Evolutionary conservation across 2,113 vertebrate genomes (phyloP).

Genomic region (Cichladusa arquata): DNA sequence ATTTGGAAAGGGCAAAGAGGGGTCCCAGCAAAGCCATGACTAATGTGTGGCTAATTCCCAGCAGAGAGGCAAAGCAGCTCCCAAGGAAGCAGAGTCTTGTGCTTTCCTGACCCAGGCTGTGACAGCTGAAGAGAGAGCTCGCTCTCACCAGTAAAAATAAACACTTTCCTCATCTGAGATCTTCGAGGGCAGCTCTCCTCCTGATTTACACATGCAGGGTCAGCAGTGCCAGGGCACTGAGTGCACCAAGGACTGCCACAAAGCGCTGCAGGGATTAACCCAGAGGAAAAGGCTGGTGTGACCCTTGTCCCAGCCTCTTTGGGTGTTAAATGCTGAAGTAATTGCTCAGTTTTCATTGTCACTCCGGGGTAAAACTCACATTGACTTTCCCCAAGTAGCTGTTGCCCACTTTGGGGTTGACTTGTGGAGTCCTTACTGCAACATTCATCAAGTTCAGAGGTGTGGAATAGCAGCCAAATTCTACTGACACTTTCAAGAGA

Average conservation of each 20-base stretch:
- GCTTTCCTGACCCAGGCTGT: background rate
- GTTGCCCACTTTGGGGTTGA: background rate
- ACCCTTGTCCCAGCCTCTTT: background rate
- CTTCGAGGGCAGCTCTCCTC: background rate
- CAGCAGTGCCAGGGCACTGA: background rate
- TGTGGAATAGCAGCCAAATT: background rate
- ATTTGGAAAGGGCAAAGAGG: background rate
- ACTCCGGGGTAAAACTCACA: background rate
- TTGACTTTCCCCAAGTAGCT: background rate
- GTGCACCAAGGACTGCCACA: background rate
- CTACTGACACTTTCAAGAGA: background rate
- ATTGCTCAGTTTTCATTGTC: background rate
- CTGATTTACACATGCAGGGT: background rate
- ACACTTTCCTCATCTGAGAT: background rate
- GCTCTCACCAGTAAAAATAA: background rate
- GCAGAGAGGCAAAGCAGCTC: background rate
- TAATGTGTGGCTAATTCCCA: constrained; percentile 24
- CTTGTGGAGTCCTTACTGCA: background rate
- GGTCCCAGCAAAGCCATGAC: constrained; percentile 4
- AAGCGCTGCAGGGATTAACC: background rate
- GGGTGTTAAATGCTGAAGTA: background rate
- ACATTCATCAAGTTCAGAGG: fast-evolving
- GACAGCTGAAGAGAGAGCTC: background rate
- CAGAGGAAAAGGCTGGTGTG: background rate
- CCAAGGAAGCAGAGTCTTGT: background rate